A percentile compares a stretch with the other conserved stretches of the same genome.
phyloP scores from a whole-genome alignment of 2,113 vertebrate species.

The Ptyas mucosa region DNA sequence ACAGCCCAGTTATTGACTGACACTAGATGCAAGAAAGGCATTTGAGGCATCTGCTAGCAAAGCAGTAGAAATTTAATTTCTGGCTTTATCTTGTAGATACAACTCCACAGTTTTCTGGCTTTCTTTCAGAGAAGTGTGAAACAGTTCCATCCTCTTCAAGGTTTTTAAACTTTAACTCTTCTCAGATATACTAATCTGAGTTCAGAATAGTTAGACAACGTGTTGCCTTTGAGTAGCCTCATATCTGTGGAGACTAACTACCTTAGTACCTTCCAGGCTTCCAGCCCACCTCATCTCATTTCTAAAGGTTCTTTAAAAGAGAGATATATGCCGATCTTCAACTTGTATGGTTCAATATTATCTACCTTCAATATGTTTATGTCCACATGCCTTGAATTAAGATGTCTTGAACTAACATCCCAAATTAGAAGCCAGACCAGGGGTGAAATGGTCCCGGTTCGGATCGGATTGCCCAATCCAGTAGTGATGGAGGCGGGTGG shows the following conservation, averaged over 20 bases:
- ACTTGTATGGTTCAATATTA: not conserved
- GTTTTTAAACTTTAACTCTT: not conserved
- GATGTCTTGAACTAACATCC: not conserved
- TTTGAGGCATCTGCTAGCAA: not conserved
- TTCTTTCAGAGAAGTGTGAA: not conserved
- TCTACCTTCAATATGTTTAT: not conserved
- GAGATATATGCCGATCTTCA: not conserved
- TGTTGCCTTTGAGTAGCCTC: not conserved
- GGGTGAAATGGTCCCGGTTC: too few species aligned
- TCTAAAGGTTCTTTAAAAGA: not conserved
- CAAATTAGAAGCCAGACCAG: not conserved
- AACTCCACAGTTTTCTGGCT: slow-evolving; percentile 3
- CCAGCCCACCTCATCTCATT: not conserved
- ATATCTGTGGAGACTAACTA: not conserved
- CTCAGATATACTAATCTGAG: slow-evolving; percentile 20
- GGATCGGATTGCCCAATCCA: too few species aligned
- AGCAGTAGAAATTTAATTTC: slow-evolving; percentile 29
- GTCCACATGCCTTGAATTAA: not conserved
- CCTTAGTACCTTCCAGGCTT: not conserved
- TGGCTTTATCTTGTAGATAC: not conserved
- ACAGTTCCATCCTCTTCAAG: slow-evolving; percentile 32
- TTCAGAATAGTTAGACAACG: not conserved
- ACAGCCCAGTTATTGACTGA: slow-evolving; percentile 13
- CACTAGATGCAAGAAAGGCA: slow-evolving; percentile 1
- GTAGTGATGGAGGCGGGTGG: too few species aligned